Conservation (phyloP, 2,797 vertebrate genomes). For the Trichosurus vulpecula region DNA sequence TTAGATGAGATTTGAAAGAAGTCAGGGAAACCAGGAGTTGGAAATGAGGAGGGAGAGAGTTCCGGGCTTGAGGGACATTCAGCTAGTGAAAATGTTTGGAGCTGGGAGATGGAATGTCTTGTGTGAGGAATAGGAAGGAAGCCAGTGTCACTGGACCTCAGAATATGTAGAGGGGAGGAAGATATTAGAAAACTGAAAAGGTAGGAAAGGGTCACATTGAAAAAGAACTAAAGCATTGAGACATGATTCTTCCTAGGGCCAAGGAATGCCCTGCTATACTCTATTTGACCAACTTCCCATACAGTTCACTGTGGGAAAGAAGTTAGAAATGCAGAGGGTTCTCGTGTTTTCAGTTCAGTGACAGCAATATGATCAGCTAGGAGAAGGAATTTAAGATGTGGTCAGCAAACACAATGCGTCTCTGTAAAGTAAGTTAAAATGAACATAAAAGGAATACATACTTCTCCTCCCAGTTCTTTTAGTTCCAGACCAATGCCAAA, state of each 20-base stretch:
- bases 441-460: not conserved
- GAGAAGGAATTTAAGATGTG: not conserved
- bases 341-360: not conserved
- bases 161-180: not conserved
- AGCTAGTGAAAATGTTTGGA: not conserved
- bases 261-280: not conserved
- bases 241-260: not conserved
- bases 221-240: conserved; percentile 8
- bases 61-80: not conserved
- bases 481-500: conserved; percentile 24
- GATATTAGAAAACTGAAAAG: not conserved
- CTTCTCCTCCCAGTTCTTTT: conserved; percentile 18
- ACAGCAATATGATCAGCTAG: not conserved
- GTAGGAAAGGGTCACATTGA: not conserved
- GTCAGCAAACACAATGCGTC: not conserved
- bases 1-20: not conserved
- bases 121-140: not conserved
- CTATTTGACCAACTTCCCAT: not conserved
- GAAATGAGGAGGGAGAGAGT: not conserved
- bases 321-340: not conserved
- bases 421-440: not conserved
- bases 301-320: not conserved
- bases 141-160: not conserved
- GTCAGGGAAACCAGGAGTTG: not conserved
- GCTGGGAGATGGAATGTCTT: not conserved